Evolutionary conservation across 1,140 invertebrate species (phyloP).

Genomic region (Musca vetustissima): DNA sequence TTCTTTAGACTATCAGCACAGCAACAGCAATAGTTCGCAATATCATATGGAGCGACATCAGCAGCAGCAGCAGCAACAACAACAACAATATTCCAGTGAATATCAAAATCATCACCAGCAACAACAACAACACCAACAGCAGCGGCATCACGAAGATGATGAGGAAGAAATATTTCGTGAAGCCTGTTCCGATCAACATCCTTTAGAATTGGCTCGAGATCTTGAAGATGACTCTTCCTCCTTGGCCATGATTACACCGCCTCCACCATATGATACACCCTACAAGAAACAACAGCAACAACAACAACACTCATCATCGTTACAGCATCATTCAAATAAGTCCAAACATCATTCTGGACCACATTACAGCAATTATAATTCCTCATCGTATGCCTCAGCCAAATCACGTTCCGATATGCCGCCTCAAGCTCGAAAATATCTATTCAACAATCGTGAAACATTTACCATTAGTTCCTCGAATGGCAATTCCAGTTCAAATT

Average conservation of each 20-base stretch:
- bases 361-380: background rate
- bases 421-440: conserved; percentile 46
- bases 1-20: conserved; percentile 7
- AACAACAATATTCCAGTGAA: background rate
- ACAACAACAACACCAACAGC: background rate
- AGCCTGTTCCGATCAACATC: background rate
- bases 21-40: background rate
- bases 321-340: background rate
- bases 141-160: background rate
- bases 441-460: conserved; percentile 47
- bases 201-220: background rate
- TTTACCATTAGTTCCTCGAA: conserved; percentile 41
- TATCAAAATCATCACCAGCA: background rate
- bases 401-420: conserved; percentile 19
- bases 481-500: conserved; percentile 31
- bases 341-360: background rate
- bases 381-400: background rate
- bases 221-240: conserved; percentile 43
- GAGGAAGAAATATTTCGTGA: conserved; percentile 21
- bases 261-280: conserved; percentile 50
- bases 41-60: background rate
- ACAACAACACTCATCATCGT: background rate
- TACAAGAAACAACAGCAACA: conserved; percentile 20
- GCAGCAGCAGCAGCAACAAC: background rate
- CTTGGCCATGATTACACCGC: conserved; percentile 52